Percentiles rank a stretch among this genome's conserved stretches.
phyloP scores from a whole-genome alignment of 35 echinoderm and acorn worm species.

The Anneissia japonica region DNA sequence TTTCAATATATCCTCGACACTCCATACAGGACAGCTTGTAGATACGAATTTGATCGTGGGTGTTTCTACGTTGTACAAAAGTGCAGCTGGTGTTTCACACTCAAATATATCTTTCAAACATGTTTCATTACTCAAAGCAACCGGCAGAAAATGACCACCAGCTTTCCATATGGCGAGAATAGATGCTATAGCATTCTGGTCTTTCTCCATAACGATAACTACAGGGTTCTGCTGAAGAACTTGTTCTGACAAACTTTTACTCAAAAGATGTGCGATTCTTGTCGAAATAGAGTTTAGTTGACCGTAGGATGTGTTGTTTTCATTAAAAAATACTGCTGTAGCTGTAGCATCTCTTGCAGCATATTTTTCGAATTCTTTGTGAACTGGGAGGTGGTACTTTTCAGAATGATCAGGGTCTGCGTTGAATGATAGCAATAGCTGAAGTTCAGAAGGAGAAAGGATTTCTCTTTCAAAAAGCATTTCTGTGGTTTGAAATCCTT shows the following conservation, averaged over 20 bases:
- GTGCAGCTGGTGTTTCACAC: background rate
- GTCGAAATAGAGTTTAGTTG: background rate
- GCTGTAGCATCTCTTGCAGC: background rate
- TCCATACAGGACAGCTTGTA: background rate
- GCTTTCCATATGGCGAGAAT: constrained; percentile 17
- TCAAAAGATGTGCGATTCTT: background rate
- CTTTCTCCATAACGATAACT: constrained; percentile 2
- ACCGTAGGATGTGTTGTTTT: background rate
- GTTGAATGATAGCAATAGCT: background rate
- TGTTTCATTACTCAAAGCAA: constrained; percentile 5
- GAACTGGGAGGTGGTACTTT: background rate
- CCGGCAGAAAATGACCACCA: constrained; percentile 2
- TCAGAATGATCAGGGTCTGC: background rate
- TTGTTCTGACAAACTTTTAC: background rate
- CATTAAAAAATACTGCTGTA: background rate
- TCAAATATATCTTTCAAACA: constrained; percentile 9
- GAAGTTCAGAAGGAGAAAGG: background rate
- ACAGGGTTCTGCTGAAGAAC: background rate
- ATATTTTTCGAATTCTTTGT: constrained; percentile 8
- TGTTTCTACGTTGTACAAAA: background rate
- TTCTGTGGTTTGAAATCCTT: background rate
- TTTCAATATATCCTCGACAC: background rate
- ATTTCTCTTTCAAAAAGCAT: background rate
- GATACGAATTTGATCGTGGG: background rate
- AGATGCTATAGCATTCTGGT: background rate